Percentiles rank a stretch among this genome's conserved stretches.
phyloP scores from a whole-genome alignment of 2,113 vertebrate species.

The Ovis canadensis region DNA sequence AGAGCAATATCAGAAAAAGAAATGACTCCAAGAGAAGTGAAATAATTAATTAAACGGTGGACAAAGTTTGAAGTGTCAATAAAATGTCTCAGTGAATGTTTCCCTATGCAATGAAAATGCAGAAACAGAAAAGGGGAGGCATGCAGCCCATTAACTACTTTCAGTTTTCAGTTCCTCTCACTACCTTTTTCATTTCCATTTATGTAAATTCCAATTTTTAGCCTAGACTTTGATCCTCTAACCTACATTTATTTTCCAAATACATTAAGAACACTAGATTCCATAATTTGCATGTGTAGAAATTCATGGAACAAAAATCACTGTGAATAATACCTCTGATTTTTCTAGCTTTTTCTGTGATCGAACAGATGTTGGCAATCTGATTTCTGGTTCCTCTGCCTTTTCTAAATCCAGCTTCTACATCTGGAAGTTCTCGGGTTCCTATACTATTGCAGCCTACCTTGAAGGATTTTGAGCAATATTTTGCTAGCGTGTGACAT shows the following conservation, averaged over 20 bases:
- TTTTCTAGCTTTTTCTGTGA: background rate
- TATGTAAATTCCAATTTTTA: conserved; percentile 23
- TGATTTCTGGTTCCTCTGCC: background rate
- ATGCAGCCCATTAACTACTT: background rate
- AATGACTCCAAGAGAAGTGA: background rate
- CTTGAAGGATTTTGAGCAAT: background rate
- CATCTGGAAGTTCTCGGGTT: background rate
- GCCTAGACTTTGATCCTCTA: background rate
- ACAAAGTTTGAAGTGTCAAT: background rate
- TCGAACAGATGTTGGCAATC: background rate
- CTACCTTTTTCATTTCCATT: conserved; percentile 25
- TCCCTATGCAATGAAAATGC: conserved; percentile 20
- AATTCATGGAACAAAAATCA: conserved; percentile 33
- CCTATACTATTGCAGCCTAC: background rate
- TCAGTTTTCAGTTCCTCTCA: conserved; percentile 40
- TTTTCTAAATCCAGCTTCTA: background rate
- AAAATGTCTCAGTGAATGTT: conserved; percentile 29
- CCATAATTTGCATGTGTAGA: background rate
- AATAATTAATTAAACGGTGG: background rate
- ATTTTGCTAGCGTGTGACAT: background rate
- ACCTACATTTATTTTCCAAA: conserved; percentile 13
- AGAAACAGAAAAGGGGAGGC: conserved; percentile 1
- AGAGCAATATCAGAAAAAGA: background rate
- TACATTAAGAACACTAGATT: conserved; percentile 1
- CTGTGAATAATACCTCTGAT: background rate